phyloP scores from a whole-genome alignment of 2,113 vertebrate species.

The Apodemus speciosus region DNA sequence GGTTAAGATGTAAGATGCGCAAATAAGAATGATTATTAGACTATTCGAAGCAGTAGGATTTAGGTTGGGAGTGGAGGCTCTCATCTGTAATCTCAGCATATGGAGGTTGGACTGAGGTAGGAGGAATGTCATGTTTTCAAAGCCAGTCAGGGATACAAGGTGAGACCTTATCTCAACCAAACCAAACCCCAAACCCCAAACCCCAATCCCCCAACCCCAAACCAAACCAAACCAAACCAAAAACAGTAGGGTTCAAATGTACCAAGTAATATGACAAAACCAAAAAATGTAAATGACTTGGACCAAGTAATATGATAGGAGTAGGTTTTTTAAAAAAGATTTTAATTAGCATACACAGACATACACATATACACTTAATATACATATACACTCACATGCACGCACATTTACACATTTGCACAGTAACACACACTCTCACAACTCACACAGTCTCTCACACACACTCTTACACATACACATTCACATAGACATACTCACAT shows the following conservation, averaged over 20 bases:
- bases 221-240: neutral
- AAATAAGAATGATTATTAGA: slow-evolving; percentile 1
- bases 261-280: neutral
- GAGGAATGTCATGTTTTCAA: neutral
- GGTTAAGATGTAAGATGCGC: slow-evolving; percentile 17
- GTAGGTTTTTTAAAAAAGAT: neutral
- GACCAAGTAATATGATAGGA: neutral
- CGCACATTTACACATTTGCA: too few relatives aligned
- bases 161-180: neutral
- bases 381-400: too few relatives aligned
- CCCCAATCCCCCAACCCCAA: too few relatives aligned
- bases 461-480: too few relatives aligned
- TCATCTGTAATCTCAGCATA: too few relatives aligned
- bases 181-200: neutral
- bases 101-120: neutral
- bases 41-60: neutral
- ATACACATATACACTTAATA: too few relatives aligned
- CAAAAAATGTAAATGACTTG: slow-evolving; percentile 3
- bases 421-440: too few relatives aligned
- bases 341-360: neutral
- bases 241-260: neutral
- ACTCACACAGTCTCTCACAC: too few relatives aligned
- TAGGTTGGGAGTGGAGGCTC: neutral
- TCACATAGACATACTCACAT: neutral
- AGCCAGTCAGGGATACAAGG: neutral